Conservation (phyloP, 2,113 vertebrate species). For the Pollimyrus isidori region DNA sequence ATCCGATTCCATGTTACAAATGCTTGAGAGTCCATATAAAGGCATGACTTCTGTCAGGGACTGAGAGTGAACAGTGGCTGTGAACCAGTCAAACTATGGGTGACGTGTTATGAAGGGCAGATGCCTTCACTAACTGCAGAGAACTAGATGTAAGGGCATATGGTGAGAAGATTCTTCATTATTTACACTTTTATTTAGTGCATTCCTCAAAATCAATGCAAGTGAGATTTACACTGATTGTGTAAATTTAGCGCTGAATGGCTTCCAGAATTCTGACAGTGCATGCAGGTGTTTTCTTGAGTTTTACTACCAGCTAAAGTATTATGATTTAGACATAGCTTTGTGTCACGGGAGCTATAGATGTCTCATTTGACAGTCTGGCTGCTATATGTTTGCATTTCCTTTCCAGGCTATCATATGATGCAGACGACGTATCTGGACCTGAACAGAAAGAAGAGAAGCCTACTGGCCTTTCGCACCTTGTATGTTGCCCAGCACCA, state of each 20-base stretch:
- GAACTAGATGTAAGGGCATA: neutral
- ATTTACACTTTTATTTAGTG: neutral
- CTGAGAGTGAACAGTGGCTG: neutral
- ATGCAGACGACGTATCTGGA: neutral
- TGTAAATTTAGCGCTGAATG: neutral
- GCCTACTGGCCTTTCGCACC: neutral
- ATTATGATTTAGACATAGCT: neutral
- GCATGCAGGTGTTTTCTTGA: neutral
- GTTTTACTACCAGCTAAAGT: neutral
- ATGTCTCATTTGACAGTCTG: neutral
- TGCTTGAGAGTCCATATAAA: neutral
- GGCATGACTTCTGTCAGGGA: neutral
- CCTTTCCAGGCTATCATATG: neutral
- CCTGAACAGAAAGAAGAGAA: neutral
- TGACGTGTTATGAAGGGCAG: neutral
- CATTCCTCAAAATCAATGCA: neutral
- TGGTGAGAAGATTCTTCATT: neutral
- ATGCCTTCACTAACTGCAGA: neutral
- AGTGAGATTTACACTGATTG: neutral
- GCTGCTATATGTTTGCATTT: neutral
- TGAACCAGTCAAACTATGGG: neutral
- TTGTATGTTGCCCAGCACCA: conserved; percentile 51
- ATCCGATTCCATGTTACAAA: neutral
- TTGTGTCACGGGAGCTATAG: neutral
- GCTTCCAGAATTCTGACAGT: neutral